Evolutionary conservation across 2,113 vertebrate genomes (phyloP).

Genomic region (Nibea coibor): DNA sequence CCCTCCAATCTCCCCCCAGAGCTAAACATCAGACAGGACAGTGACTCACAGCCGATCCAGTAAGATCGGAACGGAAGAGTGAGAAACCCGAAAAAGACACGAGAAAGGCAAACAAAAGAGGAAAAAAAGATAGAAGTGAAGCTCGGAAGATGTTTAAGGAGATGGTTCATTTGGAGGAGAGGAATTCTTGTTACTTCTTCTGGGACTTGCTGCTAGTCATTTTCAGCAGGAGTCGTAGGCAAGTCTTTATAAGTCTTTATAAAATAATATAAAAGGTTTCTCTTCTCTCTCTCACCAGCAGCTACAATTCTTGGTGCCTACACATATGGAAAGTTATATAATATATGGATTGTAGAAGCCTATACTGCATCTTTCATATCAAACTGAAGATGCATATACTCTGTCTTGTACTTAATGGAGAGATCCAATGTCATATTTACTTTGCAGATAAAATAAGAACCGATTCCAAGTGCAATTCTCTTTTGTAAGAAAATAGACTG

Average conservation of each 20-base stretch:
- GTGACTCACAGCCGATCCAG: slow-evolving; percentile 19
- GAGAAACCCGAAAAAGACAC: slow-evolving; percentile 2
- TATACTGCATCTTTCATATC: neutral
- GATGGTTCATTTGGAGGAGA: slow-evolving; percentile 8
- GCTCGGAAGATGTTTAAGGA: neutral
- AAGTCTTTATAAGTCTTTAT: neutral
- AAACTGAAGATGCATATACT: neutral
- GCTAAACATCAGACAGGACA: slow-evolving; percentile 26
- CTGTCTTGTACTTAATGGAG: neutral
- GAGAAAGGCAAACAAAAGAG: slow-evolving; percentile 14
- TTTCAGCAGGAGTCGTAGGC: neutral
- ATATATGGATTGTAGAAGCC: neutral
- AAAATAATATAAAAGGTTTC: neutral
- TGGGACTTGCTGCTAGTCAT: slow-evolving; percentile 17
- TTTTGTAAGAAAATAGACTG: neutral
- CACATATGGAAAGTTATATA: slow-evolving; percentile 3
- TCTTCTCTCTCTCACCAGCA: neutral
- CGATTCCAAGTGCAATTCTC: neutral
- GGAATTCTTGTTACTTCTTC: neutral
- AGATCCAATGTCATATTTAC: neutral
- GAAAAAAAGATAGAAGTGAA: neutral
- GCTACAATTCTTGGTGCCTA: neutral
- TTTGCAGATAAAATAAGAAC: neutral
- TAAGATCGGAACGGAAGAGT: neutral
- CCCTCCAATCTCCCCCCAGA: slow-evolving; percentile 18